Evolutionary conservation across 2,888 invertebrate species (phyloP).

Genomic region (Drosophila atripex): DNA sequence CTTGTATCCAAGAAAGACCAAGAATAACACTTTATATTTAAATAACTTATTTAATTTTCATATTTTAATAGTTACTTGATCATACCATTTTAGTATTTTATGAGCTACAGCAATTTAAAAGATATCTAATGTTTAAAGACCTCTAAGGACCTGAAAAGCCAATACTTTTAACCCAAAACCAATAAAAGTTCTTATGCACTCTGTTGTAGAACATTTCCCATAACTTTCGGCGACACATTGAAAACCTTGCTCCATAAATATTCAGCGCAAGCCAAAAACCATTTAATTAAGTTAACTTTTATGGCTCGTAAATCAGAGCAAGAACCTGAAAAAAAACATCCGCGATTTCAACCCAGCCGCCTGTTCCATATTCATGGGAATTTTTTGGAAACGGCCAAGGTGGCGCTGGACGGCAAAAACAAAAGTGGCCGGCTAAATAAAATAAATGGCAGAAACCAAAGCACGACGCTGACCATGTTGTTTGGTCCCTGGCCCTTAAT

Average conservation of each 20-base stretch:
- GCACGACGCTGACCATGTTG: conserved; percentile 80
- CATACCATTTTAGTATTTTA: too few relatives aligned
- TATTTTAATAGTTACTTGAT: too few relatives aligned
- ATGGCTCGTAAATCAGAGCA: conserved; percentile 73
- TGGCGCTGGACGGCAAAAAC: conserved; percentile 59
- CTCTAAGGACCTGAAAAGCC: background rate
- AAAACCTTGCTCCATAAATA: conserved; percentile 61
- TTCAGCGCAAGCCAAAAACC: conserved; percentile 61
- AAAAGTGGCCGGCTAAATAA: conserved; percentile 57
- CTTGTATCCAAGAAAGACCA: conserved; percentile 25
- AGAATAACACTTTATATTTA: too few relatives aligned
- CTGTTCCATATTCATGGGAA: conserved; percentile 72
- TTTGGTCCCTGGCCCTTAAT: conserved; percentile 47
- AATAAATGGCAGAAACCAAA: conserved; percentile 61
- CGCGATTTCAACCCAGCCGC: conserved; percentile 43
- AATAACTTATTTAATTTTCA: too few relatives aligned
- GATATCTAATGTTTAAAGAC: too few relatives aligned
- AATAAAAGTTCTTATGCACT: background rate
- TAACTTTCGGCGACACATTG: conserved; percentile 37
- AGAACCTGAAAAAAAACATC: conserved; percentile 59
- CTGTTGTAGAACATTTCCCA: conserved; percentile 21
- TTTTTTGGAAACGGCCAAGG: conserved; percentile 44
- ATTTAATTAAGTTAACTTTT: conserved; percentile 79
- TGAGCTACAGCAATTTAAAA: background rate
- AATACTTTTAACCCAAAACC: background rate